Evolutionary conservation across 2,797 vertebrate genomes (phyloP).

Genomic region (Lerista edwardsae): DNA sequence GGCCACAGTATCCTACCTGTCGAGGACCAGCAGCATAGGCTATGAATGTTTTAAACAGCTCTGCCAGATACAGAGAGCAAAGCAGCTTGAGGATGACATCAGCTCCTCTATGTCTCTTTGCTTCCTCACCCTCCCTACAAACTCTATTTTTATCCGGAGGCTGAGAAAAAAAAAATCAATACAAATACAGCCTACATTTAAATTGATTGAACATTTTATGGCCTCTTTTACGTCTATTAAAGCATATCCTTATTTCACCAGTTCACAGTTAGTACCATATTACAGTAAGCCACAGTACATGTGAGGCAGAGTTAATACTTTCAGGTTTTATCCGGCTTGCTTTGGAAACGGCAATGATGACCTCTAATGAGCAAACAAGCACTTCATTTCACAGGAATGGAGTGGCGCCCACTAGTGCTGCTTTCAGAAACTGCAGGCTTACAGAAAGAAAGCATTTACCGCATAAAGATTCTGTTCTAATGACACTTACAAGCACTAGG

Average conservation of each 20-base stretch:
- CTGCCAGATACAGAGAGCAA: background rate
- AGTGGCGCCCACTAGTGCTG: conserved; percentile 9
- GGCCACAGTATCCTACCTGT: background rate
- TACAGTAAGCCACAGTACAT: conserved; percentile 8
- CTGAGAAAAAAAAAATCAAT: conserved; percentile 47
- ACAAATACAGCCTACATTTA: conserved; percentile 64
- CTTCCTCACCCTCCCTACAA: background rate
- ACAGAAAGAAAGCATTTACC: background rate
- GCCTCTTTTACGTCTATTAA: conserved; percentile 57
- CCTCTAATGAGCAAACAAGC: conserved; percentile 21
- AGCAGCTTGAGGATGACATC: background rate
- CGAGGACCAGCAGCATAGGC: background rate
- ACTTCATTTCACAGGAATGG: conserved; percentile 9
- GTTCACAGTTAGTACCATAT: conserved; percentile 42
- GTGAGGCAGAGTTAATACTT: conserved; percentile 47
- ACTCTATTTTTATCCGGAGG: conserved; percentile 61
- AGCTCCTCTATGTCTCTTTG: background rate
- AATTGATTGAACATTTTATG: conserved; percentile 61
- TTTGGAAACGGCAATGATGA: conserved; percentile 44
- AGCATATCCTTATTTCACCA: conserved; percentile 36
- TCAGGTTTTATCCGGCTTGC: conserved; percentile 8
- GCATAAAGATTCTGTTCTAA: background rate
- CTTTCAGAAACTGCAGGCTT: background rate
- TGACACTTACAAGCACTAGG: too few relatives aligned
- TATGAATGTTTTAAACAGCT: background rate